Base-by-base conservation (phyloP, 2,797 vertebrate species). In the Taeniopygia guttata region DNA sequence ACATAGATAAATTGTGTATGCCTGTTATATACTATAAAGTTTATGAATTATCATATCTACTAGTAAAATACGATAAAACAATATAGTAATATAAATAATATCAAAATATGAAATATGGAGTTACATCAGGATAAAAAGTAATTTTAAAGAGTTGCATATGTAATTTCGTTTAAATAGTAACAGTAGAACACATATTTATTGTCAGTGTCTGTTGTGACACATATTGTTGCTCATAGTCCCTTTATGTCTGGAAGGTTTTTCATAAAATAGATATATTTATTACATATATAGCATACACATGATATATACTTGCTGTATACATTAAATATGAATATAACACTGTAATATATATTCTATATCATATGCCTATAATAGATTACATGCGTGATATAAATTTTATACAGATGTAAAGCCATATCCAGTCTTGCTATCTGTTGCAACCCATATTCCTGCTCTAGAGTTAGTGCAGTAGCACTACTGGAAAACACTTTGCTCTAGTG, bases 391-490 rank as follows among this genome's bases (percentile, higher is more conserved):
- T 11, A 3, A 46, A 5, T 45, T 45, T 45, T 45, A 45, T 45
- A 11, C 5, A 45, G 19, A 45, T 5, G 19, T 5, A 45, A 45
- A 20, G 43, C 43, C 19, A 5, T 45, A 51, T 17, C 16, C 17
- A 18, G 49, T 5, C 12, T 54, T 3, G 12, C 30, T 54, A 32
- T 54, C 19, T 21, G 12, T n/a, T n/a, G n/a, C n/a, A n/a, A n/a
- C 30, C 19, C 30, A 32, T 13, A 32, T 20, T 32, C 21, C 30
- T 42, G 38, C 27, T 62, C 59, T 5, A 11, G 2, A 32, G 10
- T 32, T 8, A 30, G 20, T 3, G 40, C 20, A 32, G 13, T 16
- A 14, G 60, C 3, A 22, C n/a, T 9, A 10, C 7, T 3, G 0
- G 20, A 32, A 42, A 42, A 9, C 3, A 27, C 59, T 42, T 42